Conservation (phyloP, 2,888 invertebrate species). For the Myathropa florea region DNA sequence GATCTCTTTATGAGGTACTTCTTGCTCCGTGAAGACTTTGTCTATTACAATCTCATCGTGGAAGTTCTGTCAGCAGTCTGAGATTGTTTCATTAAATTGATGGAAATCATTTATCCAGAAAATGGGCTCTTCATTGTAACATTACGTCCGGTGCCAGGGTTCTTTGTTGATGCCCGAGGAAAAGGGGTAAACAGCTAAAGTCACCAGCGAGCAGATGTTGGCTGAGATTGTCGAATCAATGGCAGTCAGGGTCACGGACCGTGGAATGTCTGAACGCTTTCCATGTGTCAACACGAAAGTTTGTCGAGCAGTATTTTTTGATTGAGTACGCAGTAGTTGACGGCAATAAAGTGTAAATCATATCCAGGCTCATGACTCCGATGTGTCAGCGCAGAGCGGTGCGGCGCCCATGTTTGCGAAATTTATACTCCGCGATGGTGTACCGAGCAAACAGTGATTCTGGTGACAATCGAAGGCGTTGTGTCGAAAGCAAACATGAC, state of each 20-base stretch:
- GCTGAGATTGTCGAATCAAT: neutral
- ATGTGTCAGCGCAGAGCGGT: neutral
- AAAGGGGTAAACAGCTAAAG: constrained; percentile 22
- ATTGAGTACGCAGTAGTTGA: neutral
- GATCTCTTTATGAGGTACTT: constrained; percentile 8
- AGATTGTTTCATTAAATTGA: constrained; percentile 57
- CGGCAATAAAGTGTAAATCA: neutral
- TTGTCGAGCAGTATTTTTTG: neutral
- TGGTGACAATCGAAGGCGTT: constrained; percentile 3
- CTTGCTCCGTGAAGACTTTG: neutral
- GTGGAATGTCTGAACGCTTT: neutral
- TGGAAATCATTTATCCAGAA: constrained; percentile 41
- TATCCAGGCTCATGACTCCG: neutral
- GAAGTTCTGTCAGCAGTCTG: constrained; percentile 41
- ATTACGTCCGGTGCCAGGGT: constrained; percentile 18
- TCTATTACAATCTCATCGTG: constrained; percentile 30
- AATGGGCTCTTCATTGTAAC: constrained; percentile 8
- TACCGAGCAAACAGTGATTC: neutral
- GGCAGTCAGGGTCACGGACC: neutral
- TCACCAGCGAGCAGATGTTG: neutral
- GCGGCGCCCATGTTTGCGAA: constrained; percentile 12
- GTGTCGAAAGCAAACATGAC: constrained; percentile 5
- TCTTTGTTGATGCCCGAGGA: neutral
- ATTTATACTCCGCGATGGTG: neutral
- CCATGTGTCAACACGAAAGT: neutral